A percentile compares a stretch with the other conserved stretches of the same genome.
These are phyloP conservation scores for Mesitornis unicolor DNA, from an alignment of 2,113 vertebrate species.

Conservation along the genomic window DNA sequence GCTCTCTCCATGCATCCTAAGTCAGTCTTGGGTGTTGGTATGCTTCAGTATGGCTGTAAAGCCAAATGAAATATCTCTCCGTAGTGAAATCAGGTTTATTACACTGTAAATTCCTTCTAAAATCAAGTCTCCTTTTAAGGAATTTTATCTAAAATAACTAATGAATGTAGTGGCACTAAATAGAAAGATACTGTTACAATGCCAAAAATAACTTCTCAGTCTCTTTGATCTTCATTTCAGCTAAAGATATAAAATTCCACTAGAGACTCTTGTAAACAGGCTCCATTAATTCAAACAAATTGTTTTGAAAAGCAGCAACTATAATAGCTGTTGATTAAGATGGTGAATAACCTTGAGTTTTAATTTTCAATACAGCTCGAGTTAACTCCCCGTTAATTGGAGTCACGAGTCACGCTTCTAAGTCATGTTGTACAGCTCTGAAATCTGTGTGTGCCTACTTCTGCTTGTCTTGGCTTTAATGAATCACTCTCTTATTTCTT, in stretches of 20 bases:
- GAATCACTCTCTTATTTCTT: not conserved
- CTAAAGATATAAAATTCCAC: slow-evolving; percentile 25
- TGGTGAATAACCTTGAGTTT: slow-evolving; percentile 32
- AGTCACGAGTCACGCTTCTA: not conserved
- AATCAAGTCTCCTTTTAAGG: not conserved
- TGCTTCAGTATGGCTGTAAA: not conserved
- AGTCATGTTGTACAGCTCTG: not conserved
- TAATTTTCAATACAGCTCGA: slow-evolving; percentile 1
- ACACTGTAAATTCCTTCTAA: not conserved
- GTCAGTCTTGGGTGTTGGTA: not conserved
- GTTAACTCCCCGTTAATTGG: not conserved
- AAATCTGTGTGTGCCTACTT: not conserved
- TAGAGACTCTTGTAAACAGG: not conserved
- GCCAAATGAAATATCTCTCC: not conserved
- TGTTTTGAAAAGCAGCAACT: not conserved
- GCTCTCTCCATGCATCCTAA: not conserved
- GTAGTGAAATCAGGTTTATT: not conserved
- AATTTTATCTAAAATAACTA: not conserved
- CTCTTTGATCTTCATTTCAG: slow-evolving; percentile 41
- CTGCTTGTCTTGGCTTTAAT: slow-evolving; percentile 2
- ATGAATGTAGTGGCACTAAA: slow-evolving; percentile 15
- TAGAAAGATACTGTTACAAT: not conserved
- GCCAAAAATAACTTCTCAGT: not conserved
- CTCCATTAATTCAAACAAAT: slow-evolving; percentile 41
- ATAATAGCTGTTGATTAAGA: slow-evolving; percentile 8